Conservation (phyloP, 2,113 vertebrate genomes). For the Toxotes chatareus region DNA sequence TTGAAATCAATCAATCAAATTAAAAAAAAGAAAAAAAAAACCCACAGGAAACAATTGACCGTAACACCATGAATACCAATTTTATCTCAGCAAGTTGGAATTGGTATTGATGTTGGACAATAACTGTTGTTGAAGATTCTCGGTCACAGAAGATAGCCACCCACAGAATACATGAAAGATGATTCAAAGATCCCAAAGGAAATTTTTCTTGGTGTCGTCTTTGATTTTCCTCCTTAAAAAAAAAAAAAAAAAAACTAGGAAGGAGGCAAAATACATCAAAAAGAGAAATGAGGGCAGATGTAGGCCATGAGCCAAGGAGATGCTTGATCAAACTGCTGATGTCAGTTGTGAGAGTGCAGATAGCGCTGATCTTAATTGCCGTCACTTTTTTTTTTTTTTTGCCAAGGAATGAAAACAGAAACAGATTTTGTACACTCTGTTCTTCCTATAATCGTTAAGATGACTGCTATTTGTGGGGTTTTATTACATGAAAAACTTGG, state of each 20-base stretch:
- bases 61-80: conserved; percentile 57
- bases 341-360: conserved; percentile 12
- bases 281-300: conserved; percentile 64
- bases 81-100: conserved; percentile 54
- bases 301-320: conserved; percentile 56
- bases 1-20: conserved; percentile 59
- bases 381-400: conserved; percentile 24
- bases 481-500: not conserved
- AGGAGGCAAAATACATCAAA: conserved; percentile 66
- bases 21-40: conserved; percentile 32
- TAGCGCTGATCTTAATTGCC: conserved; percentile 53
- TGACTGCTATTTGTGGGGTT: not conserved
- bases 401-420: not conserved
- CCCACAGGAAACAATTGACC: conserved; percentile 45
- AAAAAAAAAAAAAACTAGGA: not conserved
- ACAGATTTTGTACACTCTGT: conserved; percentile 1
- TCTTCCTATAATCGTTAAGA: not conserved
- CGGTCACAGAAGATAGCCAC: conserved; percentile 46
- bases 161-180: conserved; percentile 61
- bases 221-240: conserved; percentile 48
- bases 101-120: conserved; percentile 64
- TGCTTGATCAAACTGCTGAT: conserved; percentile 67
- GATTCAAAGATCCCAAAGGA: conserved; percentile 61
- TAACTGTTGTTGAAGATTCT: conserved; percentile 47
- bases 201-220: conserved; percentile 57